phyloP scores from a whole-genome alignment of 2,113 vertebrate genomes.

The Lutjanus erythropterus region DNA sequence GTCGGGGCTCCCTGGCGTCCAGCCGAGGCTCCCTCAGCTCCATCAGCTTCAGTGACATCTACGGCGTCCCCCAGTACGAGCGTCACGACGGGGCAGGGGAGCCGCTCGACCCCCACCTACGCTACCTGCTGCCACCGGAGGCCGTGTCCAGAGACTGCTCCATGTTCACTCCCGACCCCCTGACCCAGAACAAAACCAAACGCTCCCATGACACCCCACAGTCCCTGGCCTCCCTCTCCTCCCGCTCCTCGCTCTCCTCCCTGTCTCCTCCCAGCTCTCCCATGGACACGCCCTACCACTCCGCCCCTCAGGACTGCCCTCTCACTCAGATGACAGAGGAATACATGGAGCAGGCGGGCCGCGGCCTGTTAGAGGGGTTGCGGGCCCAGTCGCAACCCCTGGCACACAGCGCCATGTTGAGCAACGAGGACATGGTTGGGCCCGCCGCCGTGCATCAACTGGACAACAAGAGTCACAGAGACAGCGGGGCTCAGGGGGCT shows the following conservation, averaged over 20 bases:
- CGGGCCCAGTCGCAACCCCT: slow-evolving; percentile 79
- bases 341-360: slow-evolving; percentile 91
- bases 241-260: slow-evolving; percentile 95
- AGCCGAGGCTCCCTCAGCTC: slow-evolving; percentile 98
- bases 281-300: slow-evolving; percentile 94
- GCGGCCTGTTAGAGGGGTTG: slow-evolving; percentile 90
- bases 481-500: slow-evolving; percentile 82
- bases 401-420: slow-evolving; percentile 68
- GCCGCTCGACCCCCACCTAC: slow-evolving; percentile 85
- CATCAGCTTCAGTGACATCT: slow-evolving; percentile 98
- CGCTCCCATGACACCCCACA: slow-evolving; percentile 94
- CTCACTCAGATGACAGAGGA: slow-evolving; percentile 92
- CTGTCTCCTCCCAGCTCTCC: slow-evolving; percentile 96
- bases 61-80: slow-evolving; percentile 94
- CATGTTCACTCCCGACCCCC: slow-evolving; percentile 75
- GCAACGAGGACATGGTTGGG: slow-evolving; percentile 79
- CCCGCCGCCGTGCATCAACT: slow-evolving; percentile 71
- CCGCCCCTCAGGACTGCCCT: slow-evolving; percentile 91
- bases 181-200: slow-evolving; percentile 85
- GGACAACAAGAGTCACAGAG: slow-evolving; percentile 88
- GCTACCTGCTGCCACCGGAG: slow-evolving; percentile 90
- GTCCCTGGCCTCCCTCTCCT: slow-evolving; percentile 95
- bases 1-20: slow-evolving; percentile 93
- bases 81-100: slow-evolving; percentile 84
- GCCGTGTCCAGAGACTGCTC: slow-evolving; percentile 84